Base-by-base conservation (phyloP, 2,888 invertebrate species). In the Chrysomela aeneicollis region DNA sequence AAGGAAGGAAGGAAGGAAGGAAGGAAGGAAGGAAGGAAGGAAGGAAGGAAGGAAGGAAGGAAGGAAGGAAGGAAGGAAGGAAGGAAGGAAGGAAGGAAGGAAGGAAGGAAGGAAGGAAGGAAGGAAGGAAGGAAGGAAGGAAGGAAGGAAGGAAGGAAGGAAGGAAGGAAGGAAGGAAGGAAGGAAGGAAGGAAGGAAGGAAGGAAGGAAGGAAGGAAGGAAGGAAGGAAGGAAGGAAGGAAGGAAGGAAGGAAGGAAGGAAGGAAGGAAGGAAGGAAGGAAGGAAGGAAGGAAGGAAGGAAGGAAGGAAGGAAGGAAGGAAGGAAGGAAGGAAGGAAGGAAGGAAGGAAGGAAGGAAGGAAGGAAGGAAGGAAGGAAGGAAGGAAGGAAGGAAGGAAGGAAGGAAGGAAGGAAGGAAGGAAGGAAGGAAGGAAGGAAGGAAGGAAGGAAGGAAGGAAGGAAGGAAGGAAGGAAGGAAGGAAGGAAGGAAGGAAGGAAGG, bases 51-150 rank as follows among this genome's bases (percentile, higher is more conserved):
- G n/a, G n/a, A n/a, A n/a, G n/a, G n/a, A n/a, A n/a, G n/a, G n/a
- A n/a, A n/a, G n/a, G n/a, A n/a, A n/a, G n/a, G n/a, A n/a, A n/a
- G n/a, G n/a, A n/a, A n/a, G n/a, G n/a, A n/a, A n/a, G n/a, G n/a
- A n/a, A n/a, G n/a, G n/a, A n/a, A n/a, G n/a, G n/a, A n/a, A n/a
- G n/a, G n/a, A n/a, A n/a, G n/a, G n/a, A n/a, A n/a, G n/a, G n/a
- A n/a, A n/a, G n/a, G n/a, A n/a, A n/a, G n/a, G n/a, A n/a, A n/a
- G n/a, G n/a, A n/a, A n/a, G n/a, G n/a, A n/a, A n/a, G n/a, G n/a
- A n/a, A n/a, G n/a, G n/a, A n/a, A n/a, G n/a, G 46, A 49, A 54
- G 42, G 15, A 42, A 59, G 15, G 26, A 30, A 35, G 30, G 12
- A 46, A 47, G 53, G 12, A 35, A 32, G 18, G 8, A 26, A 52